A percentile compares a stretch with the other conserved stretches of the same genome.
phyloP scores from a whole-genome alignment of 1,140 invertebrate species.

The Drosophila kepulauana region DNA sequence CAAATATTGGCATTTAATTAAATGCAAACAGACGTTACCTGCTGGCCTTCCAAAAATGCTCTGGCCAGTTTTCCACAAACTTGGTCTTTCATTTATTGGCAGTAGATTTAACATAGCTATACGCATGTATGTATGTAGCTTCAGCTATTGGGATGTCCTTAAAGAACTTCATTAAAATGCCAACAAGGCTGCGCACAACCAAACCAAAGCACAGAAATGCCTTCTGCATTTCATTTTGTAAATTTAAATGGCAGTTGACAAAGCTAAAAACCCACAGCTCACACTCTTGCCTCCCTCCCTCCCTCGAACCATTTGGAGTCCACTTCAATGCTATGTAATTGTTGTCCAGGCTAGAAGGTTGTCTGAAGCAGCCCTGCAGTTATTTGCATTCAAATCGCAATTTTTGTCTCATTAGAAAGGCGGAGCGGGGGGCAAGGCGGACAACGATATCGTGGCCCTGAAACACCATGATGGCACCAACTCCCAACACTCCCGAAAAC shows the following conservation, averaged over 20 bases:
- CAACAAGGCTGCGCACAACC: conserved; percentile 40
- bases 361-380: conserved; percentile 77
- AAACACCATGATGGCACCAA: conserved; percentile 5
- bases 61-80: neutral
- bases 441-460: conserved; percentile 10
- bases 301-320: conserved; percentile 1
- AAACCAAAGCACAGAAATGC: conserved; percentile 64
- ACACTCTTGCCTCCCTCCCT: conserved; percentile 1
- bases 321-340: conserved; percentile 69
- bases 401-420: conserved; percentile 78
- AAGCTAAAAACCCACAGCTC: conserved; percentile 30
- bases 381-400: conserved; percentile 83
- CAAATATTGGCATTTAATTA: conserved; percentile 81
- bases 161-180: conserved; percentile 76
- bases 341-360: conserved; percentile 53
- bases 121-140: neutral
- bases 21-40: conserved; percentile 72
- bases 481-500: neutral
- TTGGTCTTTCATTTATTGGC: neutral
- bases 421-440: neutral
- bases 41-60: conserved; percentile 20
- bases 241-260: conserved; percentile 77
- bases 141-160: neutral
- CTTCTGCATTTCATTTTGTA: conserved; percentile 72
- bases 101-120: neutral